A percentile compares a stretch with the other conserved stretches of the same genome.
These are phyloP conservation scores for Spisula solida DNA, from an alignment of 2,888 invertebrate genomes.

Conservation along the genomic window DNA sequence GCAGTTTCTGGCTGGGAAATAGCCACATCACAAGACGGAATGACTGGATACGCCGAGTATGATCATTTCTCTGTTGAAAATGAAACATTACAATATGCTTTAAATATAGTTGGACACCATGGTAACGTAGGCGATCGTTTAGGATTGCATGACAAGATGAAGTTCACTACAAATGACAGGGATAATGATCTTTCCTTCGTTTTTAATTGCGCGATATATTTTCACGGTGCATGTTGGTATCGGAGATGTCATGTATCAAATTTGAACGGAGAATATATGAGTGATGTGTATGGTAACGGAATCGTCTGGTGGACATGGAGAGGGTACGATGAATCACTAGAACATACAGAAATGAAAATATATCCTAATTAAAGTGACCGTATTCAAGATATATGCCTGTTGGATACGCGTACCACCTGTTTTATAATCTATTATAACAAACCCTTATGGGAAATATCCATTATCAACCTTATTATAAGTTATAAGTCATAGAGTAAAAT, in stretches of 20 bases:
- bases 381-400: too few relatives aligned
- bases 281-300: slow-evolving; percentile 28
- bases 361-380: too few relatives aligned
- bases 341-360: slow-evolving; percentile 42
- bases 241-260: slow-evolving; percentile 44
- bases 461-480: too few relatives aligned
- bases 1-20: slow-evolving; percentile 58
- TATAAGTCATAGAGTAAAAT: too few relatives aligned
- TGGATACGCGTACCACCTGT: too few relatives aligned
- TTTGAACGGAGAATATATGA: slow-evolving; percentile 58
- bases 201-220: slow-evolving; percentile 39
- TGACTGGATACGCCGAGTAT: too few relatives aligned
- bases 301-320: slow-evolving; percentile 40
- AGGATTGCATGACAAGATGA: neutral
- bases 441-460: too few relatives aligned
- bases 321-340: slow-evolving; percentile 12
- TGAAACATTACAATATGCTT: slow-evolving; percentile 29
- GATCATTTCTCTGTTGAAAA: too few relatives aligned
- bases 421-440: too few relatives aligned
- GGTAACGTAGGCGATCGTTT: slow-evolving; percentile 48
- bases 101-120: slow-evolving; percentile 26
- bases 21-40: slow-evolving; percentile 22
- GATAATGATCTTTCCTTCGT: slow-evolving; percentile 21
- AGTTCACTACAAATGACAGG: slow-evolving; percentile 52
- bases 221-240: slow-evolving; percentile 62